Evolutionary conservation across 2,113 vertebrate species (phyloP), one percentile per base, ranked within the genome.

Genomic region (Clarias gariepinus): DNA sequence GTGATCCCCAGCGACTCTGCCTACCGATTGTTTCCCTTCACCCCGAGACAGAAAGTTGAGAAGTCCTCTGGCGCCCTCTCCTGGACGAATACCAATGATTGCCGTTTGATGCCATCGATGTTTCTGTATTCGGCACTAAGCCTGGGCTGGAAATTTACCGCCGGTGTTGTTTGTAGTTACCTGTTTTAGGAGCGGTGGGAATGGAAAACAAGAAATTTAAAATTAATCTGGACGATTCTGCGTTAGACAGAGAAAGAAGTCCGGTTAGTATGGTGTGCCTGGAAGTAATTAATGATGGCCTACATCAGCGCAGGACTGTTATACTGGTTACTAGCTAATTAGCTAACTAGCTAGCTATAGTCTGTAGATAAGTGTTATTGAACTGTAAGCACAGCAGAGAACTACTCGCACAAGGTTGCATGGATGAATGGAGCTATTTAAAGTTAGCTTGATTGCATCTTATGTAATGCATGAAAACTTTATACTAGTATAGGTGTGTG

Each of bases 171-270:
- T 77, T 33, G 61, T 58, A 41, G 4, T 18, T 47, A 36, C 15
- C 6, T 21, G 21, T 13, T 0, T 12, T 4, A 28, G 16, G 30
- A 23, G 18, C 21, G 13, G n/a, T 78, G 47, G 47, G 30, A 58
- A 91, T 90, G 94, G 91, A 93, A 91, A 94, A 93, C 88, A 95
- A 93, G 81, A 94, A 93, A 73, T 95, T 95, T 87, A 92, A 93
- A 74, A 93, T 95, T 30, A 94, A 95, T 88, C 74, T 95, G 33
- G 93, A 95, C 36, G 94, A 96, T 86, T 92, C 94, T 25, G 90
- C 88, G 69, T 94, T 94, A 64, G 93, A 90, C 10, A 94, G 91
- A 91, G 93, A 94, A 87, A 92, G 91, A 89, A 83, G 87, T 61
- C 94, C 90, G 92, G 94, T 95, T 33, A 4, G 93, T 94, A 78